Percentiles rank a stretch among this genome's conserved stretches.
Evolutionary conservation across 2,113 vertebrate species (phyloP).

Genomic region (Lasiurus cinereus): DNA sequence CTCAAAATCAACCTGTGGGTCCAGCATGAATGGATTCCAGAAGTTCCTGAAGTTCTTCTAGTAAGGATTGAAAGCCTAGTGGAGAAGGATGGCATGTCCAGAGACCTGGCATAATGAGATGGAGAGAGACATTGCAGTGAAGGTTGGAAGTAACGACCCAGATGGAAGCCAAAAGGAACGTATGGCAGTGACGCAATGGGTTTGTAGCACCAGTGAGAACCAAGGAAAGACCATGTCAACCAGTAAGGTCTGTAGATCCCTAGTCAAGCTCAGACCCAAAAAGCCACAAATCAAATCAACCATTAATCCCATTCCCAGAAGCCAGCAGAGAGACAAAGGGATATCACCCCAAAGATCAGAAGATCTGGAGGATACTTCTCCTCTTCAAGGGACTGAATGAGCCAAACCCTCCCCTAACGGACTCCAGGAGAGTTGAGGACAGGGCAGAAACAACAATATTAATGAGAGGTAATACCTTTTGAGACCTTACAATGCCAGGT

Average conservation of each 20-base stretch:
- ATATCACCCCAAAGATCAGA: not conserved
- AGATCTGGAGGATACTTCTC: not conserved
- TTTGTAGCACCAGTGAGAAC: not conserved
- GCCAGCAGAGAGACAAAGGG: not conserved
- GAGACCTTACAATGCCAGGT: not conserved
- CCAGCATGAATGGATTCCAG: not conserved
- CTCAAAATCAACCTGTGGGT: not conserved
- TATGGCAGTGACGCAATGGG: not conserved
- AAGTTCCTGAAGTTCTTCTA: not conserved
- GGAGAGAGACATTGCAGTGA: not conserved
- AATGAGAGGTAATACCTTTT: not conserved
- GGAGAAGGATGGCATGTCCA: not conserved
- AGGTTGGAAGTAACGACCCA: not conserved
- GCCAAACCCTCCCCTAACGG: not conserved
- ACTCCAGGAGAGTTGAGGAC: not conserved
- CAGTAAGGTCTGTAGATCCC: not conserved
- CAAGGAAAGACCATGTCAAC: not conserved
- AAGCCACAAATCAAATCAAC: not conserved
- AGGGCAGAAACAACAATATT: not conserved
- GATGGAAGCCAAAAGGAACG: not conserved
- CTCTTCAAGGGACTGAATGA: not conserved
- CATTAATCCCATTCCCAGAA: not conserved
- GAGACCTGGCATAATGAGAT: not conserved
- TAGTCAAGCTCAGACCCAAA: not conserved
- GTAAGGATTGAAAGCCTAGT: not conserved